phyloP scores from a whole-genome alignment of 2,888 invertebrate genomes.

The Chydorus sphaericus region DNA sequence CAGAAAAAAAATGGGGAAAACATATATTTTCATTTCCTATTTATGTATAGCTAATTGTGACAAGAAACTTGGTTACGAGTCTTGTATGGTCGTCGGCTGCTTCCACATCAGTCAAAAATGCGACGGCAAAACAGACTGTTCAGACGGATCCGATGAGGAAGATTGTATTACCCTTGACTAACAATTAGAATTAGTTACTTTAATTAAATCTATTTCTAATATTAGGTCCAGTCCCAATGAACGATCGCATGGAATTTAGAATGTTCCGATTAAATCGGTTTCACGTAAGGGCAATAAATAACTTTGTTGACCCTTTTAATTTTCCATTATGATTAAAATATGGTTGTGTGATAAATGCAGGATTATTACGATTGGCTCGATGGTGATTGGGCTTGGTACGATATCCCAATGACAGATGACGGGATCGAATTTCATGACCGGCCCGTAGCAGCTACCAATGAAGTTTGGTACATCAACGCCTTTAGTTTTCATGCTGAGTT shows the following conservation, averaged over 20 bases:
- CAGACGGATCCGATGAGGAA: slow-evolving; percentile 29
- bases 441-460: slow-evolving; percentile 29
- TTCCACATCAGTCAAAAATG: slow-evolving; percentile 29
- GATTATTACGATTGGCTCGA: slow-evolving; percentile 30
- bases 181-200: neutral
- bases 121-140: slow-evolving; percentile 32
- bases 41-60: neutral
- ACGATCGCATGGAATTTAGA: slow-evolving; percentile 23
- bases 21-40: neutral
- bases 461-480: slow-evolving; percentile 36
- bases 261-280: slow-evolving; percentile 23
- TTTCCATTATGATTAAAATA: neutral
- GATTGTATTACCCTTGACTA: slow-evolving; percentile 23
- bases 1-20: neutral
- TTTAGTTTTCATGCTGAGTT: slow-evolving; percentile 35
- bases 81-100: slow-evolving; percentile 30
- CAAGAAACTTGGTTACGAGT: slow-evolving; percentile 13
- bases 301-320: neutral
- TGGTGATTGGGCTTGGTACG: slow-evolving; percentile 30
- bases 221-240: slow-evolving; percentile 23
- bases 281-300: slow-evolving; percentile 11
- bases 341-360: slow-evolving; percentile 15
- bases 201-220: neutral
- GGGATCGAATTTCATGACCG: slow-evolving; percentile 29
- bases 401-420: slow-evolving; percentile 27